These are phyloP conservation scores for Pelecanoides urinatrix DNA, from an alignment of 2,113 vertebrate genomes.

Conservation along the genomic window DNA sequence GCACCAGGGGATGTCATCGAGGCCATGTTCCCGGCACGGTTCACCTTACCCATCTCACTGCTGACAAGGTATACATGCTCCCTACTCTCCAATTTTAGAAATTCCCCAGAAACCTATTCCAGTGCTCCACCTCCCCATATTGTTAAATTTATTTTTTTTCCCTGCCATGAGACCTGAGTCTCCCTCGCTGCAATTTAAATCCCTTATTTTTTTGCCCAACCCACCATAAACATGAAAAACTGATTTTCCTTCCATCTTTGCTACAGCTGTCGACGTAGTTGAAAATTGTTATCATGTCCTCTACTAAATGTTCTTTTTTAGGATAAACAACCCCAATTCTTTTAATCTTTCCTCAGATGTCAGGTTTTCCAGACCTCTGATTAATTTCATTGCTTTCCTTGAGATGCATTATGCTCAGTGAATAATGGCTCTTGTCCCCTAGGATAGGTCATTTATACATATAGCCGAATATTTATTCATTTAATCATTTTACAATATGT, in stretches of 20 bases:
- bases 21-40: neutral
- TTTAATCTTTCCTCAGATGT: slow-evolving; percentile 58
- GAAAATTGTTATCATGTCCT: neutral
- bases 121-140: neutral
- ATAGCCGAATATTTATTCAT: slow-evolving; percentile 48
- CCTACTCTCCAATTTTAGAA: neutral
- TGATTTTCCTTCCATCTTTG: neutral
- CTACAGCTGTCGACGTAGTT: neutral
- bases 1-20: neutral
- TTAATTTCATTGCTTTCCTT: slow-evolving; percentile 52
- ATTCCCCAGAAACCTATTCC: neutral
- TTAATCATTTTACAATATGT: slow-evolving; percentile 43
- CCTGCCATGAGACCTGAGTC: neutral
- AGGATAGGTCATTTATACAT: slow-evolving; percentile 58
- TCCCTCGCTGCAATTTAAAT: neutral
- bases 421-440: slow-evolving; percentile 66
- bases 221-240: neutral
- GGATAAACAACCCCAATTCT: slow-evolving; percentile 50
- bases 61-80: neutral
- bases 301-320: slow-evolving; percentile 8
- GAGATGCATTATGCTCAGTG: slow-evolving; percentile 47
- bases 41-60: neutral
- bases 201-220: fast-evolving
- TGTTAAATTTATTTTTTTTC: neutral
- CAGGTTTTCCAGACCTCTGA: slow-evolving; percentile 55